These are phyloP conservation scores for Staurois parvus DNA, from an alignment of 2,797 vertebrate species.

Conservation along the genomic window DNA sequence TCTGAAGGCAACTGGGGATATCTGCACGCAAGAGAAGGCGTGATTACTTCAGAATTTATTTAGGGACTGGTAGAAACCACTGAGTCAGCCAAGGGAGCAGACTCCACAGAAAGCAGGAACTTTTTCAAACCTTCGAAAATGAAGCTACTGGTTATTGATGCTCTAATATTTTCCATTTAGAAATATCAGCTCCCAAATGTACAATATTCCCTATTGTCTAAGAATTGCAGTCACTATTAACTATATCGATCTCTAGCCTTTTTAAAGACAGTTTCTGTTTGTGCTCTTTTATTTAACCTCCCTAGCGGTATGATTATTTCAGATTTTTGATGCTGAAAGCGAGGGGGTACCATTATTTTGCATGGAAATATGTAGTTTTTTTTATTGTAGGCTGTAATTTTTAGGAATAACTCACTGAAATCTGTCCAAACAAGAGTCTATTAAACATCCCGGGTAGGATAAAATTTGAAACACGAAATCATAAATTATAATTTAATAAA, in stretches of 20 bases:
- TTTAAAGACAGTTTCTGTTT: neutral
- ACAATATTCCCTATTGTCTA: neutral
- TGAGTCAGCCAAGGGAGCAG: conserved; percentile 76
- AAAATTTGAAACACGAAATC: too few relatives aligned
- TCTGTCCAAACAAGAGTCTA: too few relatives aligned
- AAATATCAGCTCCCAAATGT: neutral
- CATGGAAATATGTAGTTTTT: too few relatives aligned
- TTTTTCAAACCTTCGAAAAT: neutral
- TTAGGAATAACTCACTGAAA: too few relatives aligned
- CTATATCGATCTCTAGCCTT: neutral
- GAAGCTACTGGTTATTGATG: neutral
- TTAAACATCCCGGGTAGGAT: too few relatives aligned
- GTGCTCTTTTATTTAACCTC: too few relatives aligned
- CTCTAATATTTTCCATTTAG: neutral
- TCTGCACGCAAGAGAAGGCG: conserved; percentile 74
- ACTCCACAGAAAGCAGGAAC: conserved; percentile 3
- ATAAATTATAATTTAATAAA: too few relatives aligned
- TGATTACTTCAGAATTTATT: conserved; percentile 85
- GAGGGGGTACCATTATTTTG: too few relatives aligned
- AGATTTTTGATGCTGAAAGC: too few relatives aligned
- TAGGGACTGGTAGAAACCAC: conserved; percentile 84
- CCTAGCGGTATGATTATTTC: too few relatives aligned
- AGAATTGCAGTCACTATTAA: neutral
- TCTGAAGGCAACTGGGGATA: conserved; percentile 66
- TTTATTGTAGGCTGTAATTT: too few relatives aligned